These are phyloP conservation scores for Chromoteleia sp. DNA, from an alignment of 2,888 invertebrate genomes.

Conservation along the genomic window DNA sequence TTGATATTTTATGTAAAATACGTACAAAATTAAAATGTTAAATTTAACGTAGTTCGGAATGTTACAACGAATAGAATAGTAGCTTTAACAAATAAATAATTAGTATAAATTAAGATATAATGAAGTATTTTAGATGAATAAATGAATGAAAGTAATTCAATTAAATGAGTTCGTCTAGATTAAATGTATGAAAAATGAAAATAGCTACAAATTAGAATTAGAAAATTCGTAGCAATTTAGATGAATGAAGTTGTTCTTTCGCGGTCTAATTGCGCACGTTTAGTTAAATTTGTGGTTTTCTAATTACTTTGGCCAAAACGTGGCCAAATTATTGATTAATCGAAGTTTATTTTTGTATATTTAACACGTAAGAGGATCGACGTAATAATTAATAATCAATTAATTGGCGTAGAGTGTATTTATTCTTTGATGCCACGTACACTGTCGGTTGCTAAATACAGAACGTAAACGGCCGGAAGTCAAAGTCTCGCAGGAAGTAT, in stretches of 20 bases:
- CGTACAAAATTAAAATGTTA: too few species aligned
- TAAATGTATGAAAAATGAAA: too few species aligned
- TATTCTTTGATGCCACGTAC: slow-evolving; percentile 47
- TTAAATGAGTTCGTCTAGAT: too few species aligned
- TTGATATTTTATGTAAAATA: slow-evolving; percentile 12
- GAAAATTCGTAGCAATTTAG: too few species aligned
- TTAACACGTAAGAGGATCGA: slow-evolving; percentile 16
- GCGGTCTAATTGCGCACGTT: neutral
- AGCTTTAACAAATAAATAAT: too few species aligned
- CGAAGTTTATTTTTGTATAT: slow-evolving; percentile 30
- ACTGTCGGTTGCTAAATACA: slow-evolving; percentile 55
- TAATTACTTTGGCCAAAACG: neutral
- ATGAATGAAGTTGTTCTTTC: neutral
- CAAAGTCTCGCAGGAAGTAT: slow-evolving; percentile 60
- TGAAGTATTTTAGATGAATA: too few species aligned
- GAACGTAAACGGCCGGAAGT: slow-evolving; percentile 66
- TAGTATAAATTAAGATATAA: too few species aligned
- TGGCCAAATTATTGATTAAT: neutral
- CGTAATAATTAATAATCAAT: slow-evolving; percentile 57
- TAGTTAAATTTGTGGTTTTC: neutral
- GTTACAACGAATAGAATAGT: too few species aligned
- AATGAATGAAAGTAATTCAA: too few species aligned
- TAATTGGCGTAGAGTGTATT: slow-evolving; percentile 43
- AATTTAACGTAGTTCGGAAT: too few species aligned
- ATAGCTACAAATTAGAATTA: too few species aligned